These are phyloP conservation scores for Crotalus horridus DNA, from an alignment of 2,113 vertebrate genomes.

Conservation along the genomic window DNA sequence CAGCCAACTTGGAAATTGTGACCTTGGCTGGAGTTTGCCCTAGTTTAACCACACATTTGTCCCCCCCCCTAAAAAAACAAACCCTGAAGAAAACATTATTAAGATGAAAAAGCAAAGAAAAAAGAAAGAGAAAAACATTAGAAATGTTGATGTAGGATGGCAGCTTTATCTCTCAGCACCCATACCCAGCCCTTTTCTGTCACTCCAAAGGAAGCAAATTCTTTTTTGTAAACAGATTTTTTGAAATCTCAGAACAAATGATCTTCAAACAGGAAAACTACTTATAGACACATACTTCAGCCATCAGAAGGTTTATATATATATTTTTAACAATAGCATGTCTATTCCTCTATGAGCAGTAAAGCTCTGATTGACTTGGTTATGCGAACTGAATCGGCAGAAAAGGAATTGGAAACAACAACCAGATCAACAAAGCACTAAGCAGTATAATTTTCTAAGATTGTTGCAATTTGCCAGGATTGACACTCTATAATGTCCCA, in stretches of 20 bases:
- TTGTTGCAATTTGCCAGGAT: conserved; percentile 51
- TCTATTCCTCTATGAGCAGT: conserved; percentile 61
- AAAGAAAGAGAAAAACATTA: background rate
- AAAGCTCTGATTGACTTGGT: conserved; percentile 62
- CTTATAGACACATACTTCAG: conserved; percentile 23
- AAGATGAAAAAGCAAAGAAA: background rate
- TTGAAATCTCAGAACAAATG: conserved; percentile 47
- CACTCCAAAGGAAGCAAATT: conserved; percentile 26
- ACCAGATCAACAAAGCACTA: background rate
- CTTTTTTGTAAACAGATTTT: conserved; percentile 46
- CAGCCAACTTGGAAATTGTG: background rate
- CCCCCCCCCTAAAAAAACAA: background rate
- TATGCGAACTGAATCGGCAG: conserved; percentile 69
- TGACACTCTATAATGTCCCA: conserved; percentile 47
- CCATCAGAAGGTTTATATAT: background rate
- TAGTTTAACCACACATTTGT: background rate
- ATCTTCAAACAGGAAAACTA: conserved; percentile 40
- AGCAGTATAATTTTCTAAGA: conserved; percentile 60
- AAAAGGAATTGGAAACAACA: conserved; percentile 53
- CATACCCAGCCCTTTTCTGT: background rate
- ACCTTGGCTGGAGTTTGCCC: background rate
- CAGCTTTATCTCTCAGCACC: background rate
- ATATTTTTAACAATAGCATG: conserved; percentile 60
- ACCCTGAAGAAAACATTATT: background rate
- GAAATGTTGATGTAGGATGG: background rate